Base-by-base conservation (phyloP, 2,113 vertebrate genomes). In the Mormyrus iriodes region DNA sequence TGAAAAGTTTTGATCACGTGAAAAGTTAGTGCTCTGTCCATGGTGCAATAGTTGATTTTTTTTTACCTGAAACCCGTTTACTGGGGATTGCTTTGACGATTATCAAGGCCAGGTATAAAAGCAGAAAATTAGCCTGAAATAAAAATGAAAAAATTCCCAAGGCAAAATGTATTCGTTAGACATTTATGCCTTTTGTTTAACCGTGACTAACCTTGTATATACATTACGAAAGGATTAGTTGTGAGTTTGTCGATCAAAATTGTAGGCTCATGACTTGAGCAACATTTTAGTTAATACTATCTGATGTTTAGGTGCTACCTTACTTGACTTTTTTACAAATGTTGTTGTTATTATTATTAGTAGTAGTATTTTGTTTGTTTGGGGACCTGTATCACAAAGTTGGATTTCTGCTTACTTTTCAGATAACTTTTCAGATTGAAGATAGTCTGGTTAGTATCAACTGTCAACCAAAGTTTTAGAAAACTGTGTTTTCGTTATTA, bases 131-230 rank as follows among this genome's bases (percentile, higher is more conserved):
- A 13, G 24, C 27, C 9, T 27, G 49, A 51, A 48, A 82, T 46
- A 49, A n/a, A 73, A 44, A 84, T 46, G 19, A 24, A 89, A 86
- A 91, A 90, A 4, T 92, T 92, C 92, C 90, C 90, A 92, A 93
- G 93, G 93, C 91, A 92, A 90, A 9, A 91, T 91, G 92, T 91
- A 86, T 93, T 89, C 90, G 89, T 90, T 93, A 13, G 52, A 51
- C 46, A 35, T 49, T 6, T 1, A 48, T 31, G 46, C 42, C 46
- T 31, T 49, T 48, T 5, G 73, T 4, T 4, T 39, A 15, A 39
- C 24, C 24, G 24, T 61, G 55, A 61, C 65, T n/a, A 31, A 10
- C 27, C 27, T 31, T 35, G 65, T 35, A 35, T 61, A 73, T 27
- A 69, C 27, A 69, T 69, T 31, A 69, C 31, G 2, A 12, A 9